phyloP scores from a whole-genome alignment of 2,797 vertebrate genomes.

The Pipistrellus kuhlii region DNA sequence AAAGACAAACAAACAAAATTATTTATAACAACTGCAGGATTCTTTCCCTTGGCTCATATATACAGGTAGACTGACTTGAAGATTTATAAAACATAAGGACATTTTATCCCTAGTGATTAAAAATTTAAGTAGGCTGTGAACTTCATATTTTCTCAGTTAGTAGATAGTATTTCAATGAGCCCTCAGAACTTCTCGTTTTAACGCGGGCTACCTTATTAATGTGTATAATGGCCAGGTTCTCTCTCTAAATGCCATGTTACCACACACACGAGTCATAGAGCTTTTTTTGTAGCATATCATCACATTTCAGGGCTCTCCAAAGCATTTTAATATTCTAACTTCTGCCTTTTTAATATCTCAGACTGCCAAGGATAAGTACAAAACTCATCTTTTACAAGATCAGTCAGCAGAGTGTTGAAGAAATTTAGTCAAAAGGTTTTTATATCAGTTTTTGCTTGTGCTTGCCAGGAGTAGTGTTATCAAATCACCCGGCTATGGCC shows the following conservation, averaged over 20 bases:
- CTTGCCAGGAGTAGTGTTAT: neutral
- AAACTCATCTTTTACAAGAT: neutral
- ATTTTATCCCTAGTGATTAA: neutral
- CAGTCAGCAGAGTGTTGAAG: neutral
- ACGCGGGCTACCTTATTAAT: neutral
- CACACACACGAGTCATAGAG: neutral
- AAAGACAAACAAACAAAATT: neutral
- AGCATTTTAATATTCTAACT: neutral
- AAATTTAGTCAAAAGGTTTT: constrained; percentile 44
- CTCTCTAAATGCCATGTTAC: neutral
- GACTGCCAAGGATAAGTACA: neutral
- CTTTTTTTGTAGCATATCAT: neutral
- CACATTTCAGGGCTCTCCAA: neutral
- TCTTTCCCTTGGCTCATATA: neutral
- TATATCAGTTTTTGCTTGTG: constrained; percentile 19
- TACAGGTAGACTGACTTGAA: neutral
- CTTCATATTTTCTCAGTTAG: neutral
- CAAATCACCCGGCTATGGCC: neutral
- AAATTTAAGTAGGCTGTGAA: neutral
- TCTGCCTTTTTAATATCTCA: constrained; percentile 34
- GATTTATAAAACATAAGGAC: neutral
- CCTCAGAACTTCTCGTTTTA: neutral
- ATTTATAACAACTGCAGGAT: neutral
- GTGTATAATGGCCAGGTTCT: neutral
- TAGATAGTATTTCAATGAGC: neutral